phyloP scores from a whole-genome alignment of 2,113 vertebrate species.

The Montifringilla adamsi region DNA sequence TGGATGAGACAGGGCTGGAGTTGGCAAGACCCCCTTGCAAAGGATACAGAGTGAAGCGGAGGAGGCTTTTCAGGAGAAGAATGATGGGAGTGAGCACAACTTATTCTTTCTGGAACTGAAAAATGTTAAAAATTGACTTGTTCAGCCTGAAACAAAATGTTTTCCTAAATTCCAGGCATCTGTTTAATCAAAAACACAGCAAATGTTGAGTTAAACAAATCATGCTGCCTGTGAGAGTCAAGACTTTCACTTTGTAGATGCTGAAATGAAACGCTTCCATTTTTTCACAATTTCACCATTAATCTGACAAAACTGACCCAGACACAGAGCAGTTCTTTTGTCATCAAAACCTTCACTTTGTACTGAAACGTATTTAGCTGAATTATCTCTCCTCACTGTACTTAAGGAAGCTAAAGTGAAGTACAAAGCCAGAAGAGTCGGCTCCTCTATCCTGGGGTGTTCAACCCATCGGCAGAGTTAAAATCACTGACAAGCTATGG shows the following conservation, averaged over 20 bases:
- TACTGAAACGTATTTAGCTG: neutral
- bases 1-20: fast-evolving
- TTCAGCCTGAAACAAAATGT: neutral
- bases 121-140: neutral
- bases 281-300: neutral
- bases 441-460: neutral
- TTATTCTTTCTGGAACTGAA: neutral
- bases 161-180: neutral
- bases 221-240: neutral
- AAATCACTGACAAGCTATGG: conserved; percentile 9
- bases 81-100: neutral
- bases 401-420: neutral
- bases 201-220: neutral
- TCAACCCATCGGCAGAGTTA: neutral
- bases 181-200: neutral
- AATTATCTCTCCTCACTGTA: neutral
- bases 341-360: neutral
- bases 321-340: neutral
- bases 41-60: fast-evolving
- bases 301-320: neutral
- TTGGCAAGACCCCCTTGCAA: neutral
- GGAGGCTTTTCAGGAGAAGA: neutral
- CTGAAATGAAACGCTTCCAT: neutral
- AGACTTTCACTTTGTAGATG: neutral
- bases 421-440: neutral